Percentiles rank a stretch among this genome's conserved stretches.
Conservation (phyloP, 2,113 vertebrate genomes). For the Vulpes ferrilata region DNA sequence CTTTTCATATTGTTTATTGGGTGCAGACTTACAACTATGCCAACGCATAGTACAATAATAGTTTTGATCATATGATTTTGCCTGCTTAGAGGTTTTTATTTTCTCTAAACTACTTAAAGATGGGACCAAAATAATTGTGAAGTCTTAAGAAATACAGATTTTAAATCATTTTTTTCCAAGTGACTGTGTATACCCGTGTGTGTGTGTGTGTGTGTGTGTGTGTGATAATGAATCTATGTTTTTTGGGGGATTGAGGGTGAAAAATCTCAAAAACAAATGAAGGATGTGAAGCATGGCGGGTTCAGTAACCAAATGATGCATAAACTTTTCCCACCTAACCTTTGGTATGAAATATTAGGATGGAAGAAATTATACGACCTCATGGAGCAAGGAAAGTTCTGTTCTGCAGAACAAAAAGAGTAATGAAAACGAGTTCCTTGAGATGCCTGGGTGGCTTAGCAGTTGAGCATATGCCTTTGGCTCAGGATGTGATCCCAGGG, state of each 20-base stretch:
- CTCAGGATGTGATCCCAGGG: too few relatives aligned
- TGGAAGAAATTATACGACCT: background rate
- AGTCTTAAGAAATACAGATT: background rate
- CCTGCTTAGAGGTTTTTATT: conserved; percentile 8
- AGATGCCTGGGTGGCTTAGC: too few relatives aligned
- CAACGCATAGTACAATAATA: background rate
- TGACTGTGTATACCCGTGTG: background rate
- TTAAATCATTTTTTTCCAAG: conserved; percentile 58
- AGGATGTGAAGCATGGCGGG: background rate
- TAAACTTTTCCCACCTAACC: background rate
- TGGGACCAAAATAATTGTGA: background rate
- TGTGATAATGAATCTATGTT: conserved; percentile 43
- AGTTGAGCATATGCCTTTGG: too few relatives aligned
- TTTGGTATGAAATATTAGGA: background rate
- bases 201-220: background rate
- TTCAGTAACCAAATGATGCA: background rate
- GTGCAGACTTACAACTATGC: background rate
- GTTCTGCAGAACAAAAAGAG: conserved; percentile 30
- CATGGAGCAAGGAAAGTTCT: background rate
- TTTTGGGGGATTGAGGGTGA: conserved; percentile 10
- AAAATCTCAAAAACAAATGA: background rate
- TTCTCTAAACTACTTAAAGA: conserved; percentile 3
- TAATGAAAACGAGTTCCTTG: background rate
- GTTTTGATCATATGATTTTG: background rate
- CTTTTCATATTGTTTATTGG: background rate